A percentile compares a stretch with the other conserved stretches of the same genome.
phyloP scores from a whole-genome alignment of 2,888 invertebrate genomes.

The Euzetes globulus region DNA sequence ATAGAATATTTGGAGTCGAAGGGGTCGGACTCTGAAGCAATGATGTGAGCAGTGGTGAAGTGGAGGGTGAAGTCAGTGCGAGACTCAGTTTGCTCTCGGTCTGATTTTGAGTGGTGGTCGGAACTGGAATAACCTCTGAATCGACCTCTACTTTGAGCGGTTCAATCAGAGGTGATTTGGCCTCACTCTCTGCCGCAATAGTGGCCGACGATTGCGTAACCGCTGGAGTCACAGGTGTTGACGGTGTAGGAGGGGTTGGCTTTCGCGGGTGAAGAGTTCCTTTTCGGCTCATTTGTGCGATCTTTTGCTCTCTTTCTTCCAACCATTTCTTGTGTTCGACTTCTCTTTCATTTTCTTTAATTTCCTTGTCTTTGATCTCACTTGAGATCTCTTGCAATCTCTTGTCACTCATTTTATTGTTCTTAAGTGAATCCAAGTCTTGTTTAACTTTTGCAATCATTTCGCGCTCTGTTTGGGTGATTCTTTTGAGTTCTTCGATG shows the following conservation, averaged over 20 bases:
- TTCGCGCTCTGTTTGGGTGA: conserved; percentile 48
- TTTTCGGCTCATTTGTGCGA: conserved; percentile 26
- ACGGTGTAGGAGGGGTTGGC: not conserved
- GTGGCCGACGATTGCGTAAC: not conserved
- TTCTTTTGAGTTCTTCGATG: conserved; percentile 64
- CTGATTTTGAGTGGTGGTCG: not conserved
- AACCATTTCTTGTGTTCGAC: conserved; percentile 58
- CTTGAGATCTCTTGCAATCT: conserved; percentile 62
- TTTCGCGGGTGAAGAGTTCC: conserved; percentile 10
- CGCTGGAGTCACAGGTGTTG: conserved; percentile 1
- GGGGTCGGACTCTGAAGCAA: conserved; percentile 65
- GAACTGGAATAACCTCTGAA: not conserved
- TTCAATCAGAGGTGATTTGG: conserved; percentile 21
- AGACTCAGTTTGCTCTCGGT: conserved; percentile 22
- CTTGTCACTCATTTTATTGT: conserved; percentile 62
- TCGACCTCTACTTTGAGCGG: conserved; percentile 19
- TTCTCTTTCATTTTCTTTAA: conserved; percentile 61
- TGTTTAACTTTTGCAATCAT: conserved; percentile 56
- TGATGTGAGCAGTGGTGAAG: conserved; percentile 67
- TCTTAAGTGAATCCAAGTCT: conserved; percentile 55
- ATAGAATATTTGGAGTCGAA: conserved; percentile 41
- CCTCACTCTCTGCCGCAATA: not conserved
- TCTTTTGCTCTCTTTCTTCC: conserved; percentile 55
- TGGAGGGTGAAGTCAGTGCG: conserved; percentile 43
- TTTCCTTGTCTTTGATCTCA: conserved; percentile 59